These are phyloP conservation scores for Callocephalon fimbriatum DNA, from an alignment of 2,113 vertebrate species.

Conservation along the genomic window DNA sequence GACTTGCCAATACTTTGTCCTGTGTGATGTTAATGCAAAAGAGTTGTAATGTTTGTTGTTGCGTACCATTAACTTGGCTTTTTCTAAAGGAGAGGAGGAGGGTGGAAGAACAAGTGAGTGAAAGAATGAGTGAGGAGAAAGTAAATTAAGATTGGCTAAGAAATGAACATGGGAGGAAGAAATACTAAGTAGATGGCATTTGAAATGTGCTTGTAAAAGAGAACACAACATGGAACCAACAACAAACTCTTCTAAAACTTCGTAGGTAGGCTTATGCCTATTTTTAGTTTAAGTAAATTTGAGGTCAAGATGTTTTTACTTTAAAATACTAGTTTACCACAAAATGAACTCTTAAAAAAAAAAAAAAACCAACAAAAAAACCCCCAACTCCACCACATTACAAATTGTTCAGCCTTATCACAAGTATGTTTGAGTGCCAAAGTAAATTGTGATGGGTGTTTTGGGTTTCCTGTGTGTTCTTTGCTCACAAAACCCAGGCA, in stretches of 20 bases:
- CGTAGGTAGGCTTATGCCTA: not conserved
- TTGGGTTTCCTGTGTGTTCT: not conserved
- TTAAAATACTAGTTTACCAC: not conserved
- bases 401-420: not conserved
- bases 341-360: not conserved
- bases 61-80: not conserved
- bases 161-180: not conserved
- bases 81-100: not conserved
- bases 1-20: not conserved
- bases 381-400: too few species aligned
- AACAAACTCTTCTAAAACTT: not conserved
- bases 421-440: not conserved
- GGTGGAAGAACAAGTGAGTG: not conserved
- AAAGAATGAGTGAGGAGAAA: not conserved
- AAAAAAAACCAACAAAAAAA: not conserved
- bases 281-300: not conserved
- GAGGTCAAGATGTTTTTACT: not conserved
- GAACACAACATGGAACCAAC: not conserved
- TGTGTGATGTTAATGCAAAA: not conserved
- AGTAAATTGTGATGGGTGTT: not conserved
- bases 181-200: not conserved
- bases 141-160: not conserved
- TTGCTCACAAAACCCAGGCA: not conserved
- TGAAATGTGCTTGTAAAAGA: not conserved
- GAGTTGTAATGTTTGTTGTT: not conserved